Conservation (phyloP, 2,888 invertebrate genomes). For the Megamerina dolium region DNA sequence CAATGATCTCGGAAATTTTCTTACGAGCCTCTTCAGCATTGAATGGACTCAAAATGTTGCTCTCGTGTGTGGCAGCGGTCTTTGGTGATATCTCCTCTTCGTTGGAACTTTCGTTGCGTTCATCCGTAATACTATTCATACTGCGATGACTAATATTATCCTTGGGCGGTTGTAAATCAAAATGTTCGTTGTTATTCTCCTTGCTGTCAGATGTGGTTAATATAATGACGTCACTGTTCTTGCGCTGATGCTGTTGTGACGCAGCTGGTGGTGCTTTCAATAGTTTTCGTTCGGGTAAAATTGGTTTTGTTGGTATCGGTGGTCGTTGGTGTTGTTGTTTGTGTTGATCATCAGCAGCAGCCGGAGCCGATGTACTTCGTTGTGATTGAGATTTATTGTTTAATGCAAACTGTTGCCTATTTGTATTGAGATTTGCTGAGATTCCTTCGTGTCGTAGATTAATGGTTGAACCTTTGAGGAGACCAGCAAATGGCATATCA, state of each 20-base stretch:
- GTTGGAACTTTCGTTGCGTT: conserved; percentile 19
- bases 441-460: conserved; percentile 9
- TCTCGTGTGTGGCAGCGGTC: conserved; percentile 32
- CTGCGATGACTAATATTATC: conserved; percentile 21
- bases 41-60: conserved; percentile 72
- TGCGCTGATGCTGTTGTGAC: conserved; percentile 9
- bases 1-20: conserved; percentile 93
- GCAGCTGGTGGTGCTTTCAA: conserved; percentile 26
- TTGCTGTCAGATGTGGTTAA: conserved; percentile 17
- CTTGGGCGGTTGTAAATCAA: conserved; percentile 6
- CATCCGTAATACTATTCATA: conserved; percentile 12
- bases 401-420: neutral
- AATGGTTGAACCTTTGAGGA: conserved; percentile 62
- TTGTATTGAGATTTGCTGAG: neutral
- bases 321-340: conserved; percentile 26
- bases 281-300: conserved; percentile 33
- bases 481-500: conserved; percentile 77
- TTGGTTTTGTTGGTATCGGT: conserved; percentile 34
- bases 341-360: conserved; percentile 16
- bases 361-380: conserved; percentile 18
- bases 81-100: conserved; percentile 7
- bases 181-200: conserved; percentile 4
- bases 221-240: neutral
- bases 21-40: conserved; percentile 92
- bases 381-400: neutral